These are phyloP conservation scores for Toxotes lorentzi DNA, from an alignment of 2,797 vertebrate species.

Conservation along the genomic window DNA sequence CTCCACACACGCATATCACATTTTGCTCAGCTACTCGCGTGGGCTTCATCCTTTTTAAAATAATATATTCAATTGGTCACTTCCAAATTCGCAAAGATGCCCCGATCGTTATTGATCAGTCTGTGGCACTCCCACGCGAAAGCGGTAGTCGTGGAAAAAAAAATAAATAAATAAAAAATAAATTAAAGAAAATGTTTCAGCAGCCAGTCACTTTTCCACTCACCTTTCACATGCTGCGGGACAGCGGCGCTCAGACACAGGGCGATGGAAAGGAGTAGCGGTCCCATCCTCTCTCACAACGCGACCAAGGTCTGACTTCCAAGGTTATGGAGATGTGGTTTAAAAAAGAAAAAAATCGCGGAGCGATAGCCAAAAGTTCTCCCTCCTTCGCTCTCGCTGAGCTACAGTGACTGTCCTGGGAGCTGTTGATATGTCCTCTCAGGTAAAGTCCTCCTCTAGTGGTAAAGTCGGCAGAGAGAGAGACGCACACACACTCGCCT, in stretches of 20 bases:
- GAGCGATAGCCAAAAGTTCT: constrained; percentile 77
- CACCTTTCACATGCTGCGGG: constrained; percentile 85
- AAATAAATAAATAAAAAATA: neutral
- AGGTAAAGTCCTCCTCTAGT: constrained; percentile 70
- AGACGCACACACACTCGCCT: constrained; percentile 16
- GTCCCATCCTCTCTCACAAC: constrained; percentile 83
- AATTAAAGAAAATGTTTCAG: constrained; percentile 23
- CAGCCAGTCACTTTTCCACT: constrained; percentile 70
- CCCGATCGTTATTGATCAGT: constrained; percentile 1
- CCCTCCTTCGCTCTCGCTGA: constrained; percentile 56
- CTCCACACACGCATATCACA: constrained; percentile 2
- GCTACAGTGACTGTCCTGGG: constrained; percentile 33
- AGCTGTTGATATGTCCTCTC: constrained; percentile 71
- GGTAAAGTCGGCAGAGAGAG: constrained; percentile 48
- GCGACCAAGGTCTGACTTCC: constrained; percentile 69
- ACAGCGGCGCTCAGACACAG: constrained; percentile 85
- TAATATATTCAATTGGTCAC: constrained; percentile 8
- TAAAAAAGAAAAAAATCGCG: constrained; percentile 22
- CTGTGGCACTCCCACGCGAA: neutral
- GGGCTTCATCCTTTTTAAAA: constrained; percentile 5
- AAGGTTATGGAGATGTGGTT: constrained; percentile 70
- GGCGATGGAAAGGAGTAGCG: constrained; percentile 81
- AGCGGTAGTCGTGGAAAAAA: neutral
- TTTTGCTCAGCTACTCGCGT: neutral
- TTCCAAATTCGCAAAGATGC: neutral